phyloP scores from a whole-genome alignment of 2,113 vertebrate genomes.

The Vombatus ursinus region DNA sequence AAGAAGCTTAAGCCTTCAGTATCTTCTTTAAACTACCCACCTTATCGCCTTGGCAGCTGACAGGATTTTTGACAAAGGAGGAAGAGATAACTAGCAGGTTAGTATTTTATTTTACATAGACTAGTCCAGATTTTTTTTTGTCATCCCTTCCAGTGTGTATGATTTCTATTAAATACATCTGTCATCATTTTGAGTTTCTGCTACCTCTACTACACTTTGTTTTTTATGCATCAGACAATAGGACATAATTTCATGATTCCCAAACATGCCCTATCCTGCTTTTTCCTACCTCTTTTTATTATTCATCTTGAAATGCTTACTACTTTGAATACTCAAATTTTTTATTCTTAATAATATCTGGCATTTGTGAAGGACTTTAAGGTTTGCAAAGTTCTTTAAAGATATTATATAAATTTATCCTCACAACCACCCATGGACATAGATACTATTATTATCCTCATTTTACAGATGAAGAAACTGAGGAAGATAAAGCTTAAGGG shows the following conservation, averaged over 20 bases:
- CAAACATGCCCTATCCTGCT: not conserved
- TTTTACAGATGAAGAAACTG: not conserved
- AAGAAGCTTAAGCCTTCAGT: slow-evolving; percentile 82
- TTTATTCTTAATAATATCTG: not conserved
- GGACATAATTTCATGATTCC: not conserved
- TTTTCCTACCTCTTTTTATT: not conserved
- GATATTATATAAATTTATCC: not conserved
- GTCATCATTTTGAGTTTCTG: not conserved
- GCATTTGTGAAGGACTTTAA: not conserved
- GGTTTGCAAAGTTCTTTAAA: not conserved
- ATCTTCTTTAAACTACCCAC: slow-evolving; percentile 84
- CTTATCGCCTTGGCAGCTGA: slow-evolving; percentile 81
- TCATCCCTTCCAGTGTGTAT: not conserved
- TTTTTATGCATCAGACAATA: not conserved
- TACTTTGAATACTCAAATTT: not conserved
- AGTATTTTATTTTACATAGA: slow-evolving; percentile 65
- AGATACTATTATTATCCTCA: not conserved
- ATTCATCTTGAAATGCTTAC: not conserved
- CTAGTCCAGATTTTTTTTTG: slow-evolving; percentile 50
- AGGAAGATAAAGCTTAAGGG: not conserved
- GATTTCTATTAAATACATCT: slow-evolving; percentile 61
- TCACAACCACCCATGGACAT: not conserved
- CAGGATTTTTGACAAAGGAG: slow-evolving; percentile 71
- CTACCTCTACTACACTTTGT: not conserved
- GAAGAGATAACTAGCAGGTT: slow-evolving; percentile 84